phyloP scores from a whole-genome alignment of 2,113 vertebrate genomes.

The Laterallus jamaicensis region DNA sequence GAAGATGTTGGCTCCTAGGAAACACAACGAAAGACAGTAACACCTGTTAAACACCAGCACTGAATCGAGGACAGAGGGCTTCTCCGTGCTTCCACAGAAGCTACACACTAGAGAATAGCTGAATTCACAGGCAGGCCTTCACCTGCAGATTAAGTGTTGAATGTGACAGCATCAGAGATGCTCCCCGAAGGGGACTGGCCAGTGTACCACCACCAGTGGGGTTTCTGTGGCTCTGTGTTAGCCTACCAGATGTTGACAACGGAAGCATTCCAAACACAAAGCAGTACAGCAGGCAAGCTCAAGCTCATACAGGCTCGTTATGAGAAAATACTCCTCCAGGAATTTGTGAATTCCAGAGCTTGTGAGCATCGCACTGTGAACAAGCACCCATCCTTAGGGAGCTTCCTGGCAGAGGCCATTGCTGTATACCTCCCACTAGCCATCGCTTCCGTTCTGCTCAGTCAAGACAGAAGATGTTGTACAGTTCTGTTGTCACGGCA shows the following conservation, averaged over 20 bases:
- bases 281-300: neutral
- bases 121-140: neutral
- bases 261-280: neutral
- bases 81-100: neutral
- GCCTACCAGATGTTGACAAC: neutral
- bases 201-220: neutral
- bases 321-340: neutral
- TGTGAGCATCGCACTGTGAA: accelerated
- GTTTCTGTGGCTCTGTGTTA: neutral
- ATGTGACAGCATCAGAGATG: neutral
- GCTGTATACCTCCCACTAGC: neutral
- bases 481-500: neutral
- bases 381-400: neutral
- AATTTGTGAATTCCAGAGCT: neutral
- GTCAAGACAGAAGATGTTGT: neutral
- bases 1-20: conserved; percentile 96
- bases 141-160: neutral
- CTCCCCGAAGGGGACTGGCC: neutral
- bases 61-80: neutral
- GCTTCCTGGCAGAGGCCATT: neutral
- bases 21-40: neutral
- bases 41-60: neutral
- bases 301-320: neutral
- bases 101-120: neutral
- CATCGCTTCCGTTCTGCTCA: neutral